A percentile compares a stretch with the other conserved stretches of the same genome.
Evolutionary conservation across 1,140 invertebrate genomes (phyloP).

Genomic region (Akabosia matsudoensis): DNA sequence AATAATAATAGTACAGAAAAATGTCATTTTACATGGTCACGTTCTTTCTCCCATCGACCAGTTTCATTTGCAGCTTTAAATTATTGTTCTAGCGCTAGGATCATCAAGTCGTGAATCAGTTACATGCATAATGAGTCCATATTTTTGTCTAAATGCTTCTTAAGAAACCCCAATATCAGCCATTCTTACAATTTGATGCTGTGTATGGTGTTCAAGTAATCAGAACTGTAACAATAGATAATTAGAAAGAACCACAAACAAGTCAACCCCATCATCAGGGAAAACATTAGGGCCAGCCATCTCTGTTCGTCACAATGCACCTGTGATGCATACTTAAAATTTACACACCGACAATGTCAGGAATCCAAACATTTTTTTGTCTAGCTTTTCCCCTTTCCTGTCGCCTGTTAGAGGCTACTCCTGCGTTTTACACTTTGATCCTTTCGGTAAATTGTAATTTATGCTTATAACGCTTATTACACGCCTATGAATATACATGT

Average conservation of each 20-base stretch:
- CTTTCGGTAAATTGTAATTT: conserved; percentile 23
- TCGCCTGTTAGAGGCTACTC: not conserved
- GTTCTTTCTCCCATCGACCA: not conserved
- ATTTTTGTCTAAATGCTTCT: no score
- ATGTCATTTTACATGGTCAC: conserved; percentile 18
- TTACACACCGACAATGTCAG: not conserved
- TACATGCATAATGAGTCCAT: not conserved
- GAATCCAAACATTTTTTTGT: not conserved
- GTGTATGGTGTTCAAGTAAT: conserved; percentile 14
- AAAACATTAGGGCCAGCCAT: not conserved
- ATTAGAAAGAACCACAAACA: conserved; percentile 20
- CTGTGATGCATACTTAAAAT: not conserved
- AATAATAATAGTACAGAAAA: no score
- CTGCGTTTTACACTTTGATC: conserved; percentile 12
- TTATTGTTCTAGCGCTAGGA: no score
- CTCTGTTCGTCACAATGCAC: not conserved
- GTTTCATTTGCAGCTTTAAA: not conserved
- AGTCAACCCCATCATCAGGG: conserved; percentile 24
- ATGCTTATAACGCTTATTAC: conserved; percentile 20
- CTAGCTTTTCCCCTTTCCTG: not conserved
- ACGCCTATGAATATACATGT: conserved; percentile 24
- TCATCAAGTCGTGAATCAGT: not conserved
- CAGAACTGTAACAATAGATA: conserved; percentile 21
- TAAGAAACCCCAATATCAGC: no score
- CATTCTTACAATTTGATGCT: no score